Evolutionary conservation across 1,140 invertebrate genomes (phyloP).

Genomic region (Bradynema listronoti): DNA sequence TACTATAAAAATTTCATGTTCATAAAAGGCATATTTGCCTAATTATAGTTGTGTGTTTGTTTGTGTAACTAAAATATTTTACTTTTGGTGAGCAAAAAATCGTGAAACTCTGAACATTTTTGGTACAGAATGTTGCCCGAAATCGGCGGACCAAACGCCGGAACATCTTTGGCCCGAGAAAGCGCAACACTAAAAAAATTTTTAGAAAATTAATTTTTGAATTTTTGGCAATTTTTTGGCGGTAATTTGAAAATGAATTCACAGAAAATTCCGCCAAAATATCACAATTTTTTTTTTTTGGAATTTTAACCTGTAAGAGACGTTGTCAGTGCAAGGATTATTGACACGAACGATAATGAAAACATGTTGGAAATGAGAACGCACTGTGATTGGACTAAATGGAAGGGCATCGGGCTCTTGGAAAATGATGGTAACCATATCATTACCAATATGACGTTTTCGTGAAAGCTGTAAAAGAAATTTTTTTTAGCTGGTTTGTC

Average conservation of each 20-base stretch:
- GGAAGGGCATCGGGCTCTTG: conserved; percentile 87
- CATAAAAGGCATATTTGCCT: too few species aligned
- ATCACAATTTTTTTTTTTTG: too few species aligned
- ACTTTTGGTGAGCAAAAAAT: conserved; percentile 85
- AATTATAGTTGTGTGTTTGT: too few species aligned
- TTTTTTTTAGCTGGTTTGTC: conserved; percentile 8
- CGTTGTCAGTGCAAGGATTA: conserved; percentile 80
- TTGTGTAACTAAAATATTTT: too few species aligned
- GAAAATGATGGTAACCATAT: conserved; percentile 77
- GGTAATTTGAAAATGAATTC: conserved; percentile 2
- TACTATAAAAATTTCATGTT: conserved; percentile 65
- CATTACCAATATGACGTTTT: conserved; percentile 72
- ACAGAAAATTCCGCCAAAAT: too few species aligned
- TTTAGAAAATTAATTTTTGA: conserved; percentile 7
- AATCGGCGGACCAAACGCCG: conserved; percentile 87
- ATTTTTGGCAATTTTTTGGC: not conserved
- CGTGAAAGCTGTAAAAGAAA: conserved; percentile 66
- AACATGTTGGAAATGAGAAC: conserved; percentile 83
- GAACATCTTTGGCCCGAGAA: conserved; percentile 85
- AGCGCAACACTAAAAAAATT: conserved; percentile 71
- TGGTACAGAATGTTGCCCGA: conserved; percentile 56
- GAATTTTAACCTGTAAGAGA: conserved; percentile 55
- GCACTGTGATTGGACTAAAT: conserved; percentile 63
- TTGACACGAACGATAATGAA: conserved; percentile 83
- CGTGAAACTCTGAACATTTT: conserved; percentile 80